Base-by-base conservation (phyloP, 2,113 vertebrate genomes). In the Oncorhynchus keta region DNA sequence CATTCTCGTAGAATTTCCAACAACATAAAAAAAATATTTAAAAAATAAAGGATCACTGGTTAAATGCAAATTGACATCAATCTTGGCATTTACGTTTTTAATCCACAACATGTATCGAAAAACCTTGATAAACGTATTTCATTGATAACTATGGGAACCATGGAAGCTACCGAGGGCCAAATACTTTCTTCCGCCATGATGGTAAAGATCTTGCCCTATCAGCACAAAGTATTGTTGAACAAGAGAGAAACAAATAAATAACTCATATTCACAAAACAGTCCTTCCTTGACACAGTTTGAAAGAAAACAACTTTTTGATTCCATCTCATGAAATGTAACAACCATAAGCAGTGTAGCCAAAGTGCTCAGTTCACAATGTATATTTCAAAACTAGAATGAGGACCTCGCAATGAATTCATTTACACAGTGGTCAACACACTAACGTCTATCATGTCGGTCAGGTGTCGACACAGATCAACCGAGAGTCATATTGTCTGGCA, bases 161-260 rank as follows among this genome's bases (percentile, higher is more conserved):
- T 70, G 72, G 77, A 76, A 82, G 57, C 16, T 18, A 72, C 35
- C 16, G 59, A 62, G 20, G 74, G 73, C 59, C 65, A 73, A 77
- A 79, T 82, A 76, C 61, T 76, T 79, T 79, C 26, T 73, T 73
- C 80, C 61, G 67, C 65, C 68, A 76, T 76, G 62, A 48, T 74
- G 77, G 81, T 83, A 81, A 85, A 80, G 80, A 80, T 83, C 79
- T 82, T n/a, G 74, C 76, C 59, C 76, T 73, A 81, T 87, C 82
- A 87, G 82, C 80, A 82, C 65, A 79, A 81, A 62, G 68, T 76
- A 78, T 78, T 81, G 71, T 84, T 79, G 20, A 78, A 55, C 69
- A 32, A 73, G 76, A 78, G 51, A 81, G 70, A 75, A 81, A 80
- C 4, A 77, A 70, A 82, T 74, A 80, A 78, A n/a, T 66, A 24